A percentile compares a stretch with the other conserved stretches of the same genome.
These are phyloP conservation scores for Parauchenoglanis ngamensis DNA, from an alignment of 2,797 vertebrate species.

Conservation along the genomic window DNA sequence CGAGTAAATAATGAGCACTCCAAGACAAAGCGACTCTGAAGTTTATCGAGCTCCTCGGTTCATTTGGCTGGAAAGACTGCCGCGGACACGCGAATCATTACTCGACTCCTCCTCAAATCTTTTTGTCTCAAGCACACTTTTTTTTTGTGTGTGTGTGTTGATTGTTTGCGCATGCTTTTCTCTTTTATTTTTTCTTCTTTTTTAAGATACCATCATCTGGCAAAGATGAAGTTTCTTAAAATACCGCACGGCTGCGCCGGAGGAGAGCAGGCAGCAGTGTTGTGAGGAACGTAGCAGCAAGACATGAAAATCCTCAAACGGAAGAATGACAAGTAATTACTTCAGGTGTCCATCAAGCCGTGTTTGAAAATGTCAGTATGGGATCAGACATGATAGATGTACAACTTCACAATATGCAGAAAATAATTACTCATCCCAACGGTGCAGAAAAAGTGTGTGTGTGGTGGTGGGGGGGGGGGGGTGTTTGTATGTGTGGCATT, in stretches of 20 bases:
- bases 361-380: conserved; percentile 78
- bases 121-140: conserved; percentile 20
- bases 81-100: conserved; percentile 29
- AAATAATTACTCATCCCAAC: conserved; percentile 67
- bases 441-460: conserved; percentile 50
- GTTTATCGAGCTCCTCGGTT: conserved; percentile 74
- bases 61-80: conserved; percentile 55
- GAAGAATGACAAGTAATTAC: conserved; percentile 84
- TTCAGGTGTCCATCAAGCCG: conserved; percentile 78
- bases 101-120: conserved; percentile 31
- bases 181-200: conserved; percentile 28
- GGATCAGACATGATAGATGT: conserved; percentile 77
- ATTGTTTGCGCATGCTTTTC: neutral
- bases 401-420: conserved; percentile 75
- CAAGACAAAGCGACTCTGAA: conserved; percentile 65
- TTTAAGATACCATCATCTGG: conserved; percentile 29
- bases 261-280: conserved; percentile 58
- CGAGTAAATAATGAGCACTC: conserved; percentile 65
- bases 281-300: conserved; percentile 59
- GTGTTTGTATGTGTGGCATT: conserved; percentile 49
- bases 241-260: conserved; percentile 50
- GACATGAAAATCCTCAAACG: conserved; percentile 71
- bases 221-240: conserved; percentile 50
- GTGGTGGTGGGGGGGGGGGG: conserved; percentile 34
- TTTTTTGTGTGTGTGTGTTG: conserved; percentile 18